These are phyloP conservation scores for Hydrophis major DNA, from an alignment of 2,797 vertebrate species.

Conservation along the genomic window DNA sequence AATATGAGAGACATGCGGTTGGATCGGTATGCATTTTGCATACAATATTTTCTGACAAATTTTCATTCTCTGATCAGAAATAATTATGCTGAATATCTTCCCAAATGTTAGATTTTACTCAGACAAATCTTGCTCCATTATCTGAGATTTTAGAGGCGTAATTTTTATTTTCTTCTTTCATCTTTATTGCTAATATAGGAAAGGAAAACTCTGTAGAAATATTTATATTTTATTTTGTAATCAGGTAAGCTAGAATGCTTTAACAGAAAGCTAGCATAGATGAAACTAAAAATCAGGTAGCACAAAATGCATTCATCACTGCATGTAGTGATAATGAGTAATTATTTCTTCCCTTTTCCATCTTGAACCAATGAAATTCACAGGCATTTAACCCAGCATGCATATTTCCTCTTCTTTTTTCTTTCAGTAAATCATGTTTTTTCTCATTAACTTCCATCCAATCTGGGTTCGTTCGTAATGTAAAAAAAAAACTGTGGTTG, in stretches of 20 bases:
- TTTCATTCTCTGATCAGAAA: not conserved
- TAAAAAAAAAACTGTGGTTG: not conserved
- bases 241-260: not conserved
- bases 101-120: not conserved
- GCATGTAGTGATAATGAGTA: not conserved
- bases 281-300: not conserved
- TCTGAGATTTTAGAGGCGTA: not conserved
- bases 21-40: not conserved
- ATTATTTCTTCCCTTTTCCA: not conserved
- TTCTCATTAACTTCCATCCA: fast-evolving
- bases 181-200: not conserved
- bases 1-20: not conserved
- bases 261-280: not conserved
- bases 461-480: not conserved
- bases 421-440: not conserved
- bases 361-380: not conserved
- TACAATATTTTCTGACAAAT: not conserved
- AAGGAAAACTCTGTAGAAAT: not conserved
- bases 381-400: not conserved
- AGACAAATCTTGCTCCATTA: not conserved
- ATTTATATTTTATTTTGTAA: not conserved
- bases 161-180: not conserved
- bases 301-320: not conserved
- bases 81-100: not conserved
- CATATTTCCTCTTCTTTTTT: not conserved